phyloP scores from a whole-genome alignment of 1,140 invertebrate genomes.

The Saxidomus purpurata region DNA sequence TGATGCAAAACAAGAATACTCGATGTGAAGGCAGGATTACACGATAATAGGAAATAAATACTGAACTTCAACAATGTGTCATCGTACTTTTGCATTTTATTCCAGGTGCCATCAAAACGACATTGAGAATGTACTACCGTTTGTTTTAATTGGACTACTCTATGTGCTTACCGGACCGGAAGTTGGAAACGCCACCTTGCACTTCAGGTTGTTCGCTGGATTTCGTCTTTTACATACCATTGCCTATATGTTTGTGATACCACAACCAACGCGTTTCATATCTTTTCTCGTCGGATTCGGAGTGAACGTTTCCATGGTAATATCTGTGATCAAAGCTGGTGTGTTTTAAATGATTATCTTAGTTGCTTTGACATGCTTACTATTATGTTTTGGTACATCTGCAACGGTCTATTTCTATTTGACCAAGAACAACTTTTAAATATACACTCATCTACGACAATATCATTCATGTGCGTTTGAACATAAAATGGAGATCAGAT shows the following conservation, averaged over 20 bases:
- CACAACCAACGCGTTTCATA: constrained; percentile 89
- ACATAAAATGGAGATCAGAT: too few relatives aligned
- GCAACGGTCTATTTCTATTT: too few relatives aligned
- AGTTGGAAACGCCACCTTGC: constrained; percentile 87
- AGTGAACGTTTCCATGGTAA: constrained; percentile 88
- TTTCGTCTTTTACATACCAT: constrained; percentile 89
- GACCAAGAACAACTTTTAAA: too few relatives aligned
- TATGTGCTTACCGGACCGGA: constrained; percentile 89
- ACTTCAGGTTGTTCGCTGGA: constrained; percentile 89
- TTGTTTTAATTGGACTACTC: constrained; percentile 88
- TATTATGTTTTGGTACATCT: too few relatives aligned
- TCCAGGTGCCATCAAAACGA: constrained; percentile 90
- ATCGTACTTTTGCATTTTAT: too few relatives aligned
- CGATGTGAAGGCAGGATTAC: too few relatives aligned
- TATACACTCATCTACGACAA: too few relatives aligned
- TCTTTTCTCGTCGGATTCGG: constrained; percentile 87
- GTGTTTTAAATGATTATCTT: constrained; percentile 10
- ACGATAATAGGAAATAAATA: too few relatives aligned
- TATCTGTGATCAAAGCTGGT: constrained; percentile 16
- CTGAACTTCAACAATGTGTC: too few relatives aligned
- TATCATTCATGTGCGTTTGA: too few relatives aligned
- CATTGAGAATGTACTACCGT: constrained; percentile 90
- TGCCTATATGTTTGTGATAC: constrained; percentile 87
- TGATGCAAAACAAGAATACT: too few relatives aligned
- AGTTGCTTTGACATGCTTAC: too few relatives aligned